A percentile compares a stretch with the other conserved stretches of the same genome.
Conservation (phyloP, 2,888 invertebrate genomes). For the Himalopsyche kuldschensis region DNA sequence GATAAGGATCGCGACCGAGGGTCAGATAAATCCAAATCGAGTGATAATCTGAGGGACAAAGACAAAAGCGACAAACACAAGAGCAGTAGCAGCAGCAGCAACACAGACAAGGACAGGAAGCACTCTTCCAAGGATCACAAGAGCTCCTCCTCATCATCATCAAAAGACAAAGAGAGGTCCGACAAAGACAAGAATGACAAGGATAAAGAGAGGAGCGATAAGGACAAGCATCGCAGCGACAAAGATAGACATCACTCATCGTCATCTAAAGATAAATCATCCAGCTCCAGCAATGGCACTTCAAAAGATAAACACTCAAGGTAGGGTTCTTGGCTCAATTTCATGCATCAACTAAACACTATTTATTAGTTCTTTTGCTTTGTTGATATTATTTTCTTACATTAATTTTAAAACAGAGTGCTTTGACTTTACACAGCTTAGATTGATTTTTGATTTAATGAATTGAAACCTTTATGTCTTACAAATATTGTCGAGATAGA, state of each 20-base stretch:
- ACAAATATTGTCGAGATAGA: neutral
- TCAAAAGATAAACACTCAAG: constrained; percentile 17
- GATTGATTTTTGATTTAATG: too few species aligned
- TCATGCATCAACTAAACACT: too few species aligned
- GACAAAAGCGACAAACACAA: constrained; percentile 44
- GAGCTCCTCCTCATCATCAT: constrained; percentile 43
- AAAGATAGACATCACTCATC: constrained; percentile 47
- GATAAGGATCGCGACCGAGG: constrained; percentile 54
- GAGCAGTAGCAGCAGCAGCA: constrained; percentile 47
- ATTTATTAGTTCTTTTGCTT: too few species aligned
- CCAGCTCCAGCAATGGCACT: constrained; percentile 23
- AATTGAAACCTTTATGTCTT: neutral
- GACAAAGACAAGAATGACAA: constrained; percentile 53
- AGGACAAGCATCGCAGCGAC: constrained; percentile 47
- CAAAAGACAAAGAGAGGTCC: constrained; percentile 56
- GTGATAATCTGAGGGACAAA: constrained; percentile 47
- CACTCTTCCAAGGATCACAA: constrained; percentile 43
- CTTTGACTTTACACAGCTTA: neutral
- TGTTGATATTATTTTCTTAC: too few species aligned
- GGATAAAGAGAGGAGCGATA: constrained; percentile 55
- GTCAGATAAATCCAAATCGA: constrained; percentile 42
- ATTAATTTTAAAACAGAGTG: too few species aligned
- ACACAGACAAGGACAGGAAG: constrained; percentile 48
- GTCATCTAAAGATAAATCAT: constrained; percentile 20
- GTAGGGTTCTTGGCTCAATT: neutral